A percentile compares a stretch with the other conserved stretches of the same genome.
Conservation (phyloP, 92 coral and sea anemone genomes). For the Virgularia gustaviana region DNA sequence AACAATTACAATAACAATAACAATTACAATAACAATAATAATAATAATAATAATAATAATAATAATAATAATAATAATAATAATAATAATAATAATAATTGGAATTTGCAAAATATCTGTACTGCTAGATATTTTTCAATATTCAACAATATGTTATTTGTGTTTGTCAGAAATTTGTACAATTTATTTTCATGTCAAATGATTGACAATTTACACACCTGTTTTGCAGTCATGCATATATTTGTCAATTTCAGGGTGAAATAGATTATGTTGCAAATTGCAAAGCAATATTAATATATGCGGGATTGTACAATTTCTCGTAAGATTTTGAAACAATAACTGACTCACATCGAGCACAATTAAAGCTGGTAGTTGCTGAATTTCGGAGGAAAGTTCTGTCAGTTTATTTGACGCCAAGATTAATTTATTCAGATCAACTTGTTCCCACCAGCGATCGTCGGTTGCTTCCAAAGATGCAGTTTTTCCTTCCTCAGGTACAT, state of each 20-base stretch:
- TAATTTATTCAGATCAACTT: slow-evolving; percentile 72
- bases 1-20: no score
- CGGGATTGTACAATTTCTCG: neutral
- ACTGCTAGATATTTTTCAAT: neutral
- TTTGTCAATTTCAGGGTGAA: no score
- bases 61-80: no score
- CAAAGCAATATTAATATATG: no score
- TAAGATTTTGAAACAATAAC: neutral
- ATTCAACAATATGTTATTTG: no score
- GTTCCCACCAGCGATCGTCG: slow-evolving; percentile 95
- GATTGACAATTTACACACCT: no score
- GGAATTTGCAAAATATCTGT: neutral
- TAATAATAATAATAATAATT: neutral
- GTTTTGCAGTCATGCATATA: neutral
- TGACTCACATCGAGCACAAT: slow-evolving; percentile 87
- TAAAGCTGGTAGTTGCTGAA: slow-evolving; percentile 70
- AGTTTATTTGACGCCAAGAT: slow-evolving; percentile 82
- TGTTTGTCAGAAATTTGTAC: no score
- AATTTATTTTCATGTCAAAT: no score
- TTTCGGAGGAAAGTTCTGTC: slow-evolving; percentile 63
- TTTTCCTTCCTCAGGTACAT: slow-evolving; percentile 77
- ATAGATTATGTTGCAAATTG: no score
- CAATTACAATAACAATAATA: neutral
- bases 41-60: no score
- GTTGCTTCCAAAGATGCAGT: slow-evolving; percentile 71